Evolutionary conservation across 2,797 vertebrate genomes (phyloP).

Genomic region (Prionace glauca): DNA sequence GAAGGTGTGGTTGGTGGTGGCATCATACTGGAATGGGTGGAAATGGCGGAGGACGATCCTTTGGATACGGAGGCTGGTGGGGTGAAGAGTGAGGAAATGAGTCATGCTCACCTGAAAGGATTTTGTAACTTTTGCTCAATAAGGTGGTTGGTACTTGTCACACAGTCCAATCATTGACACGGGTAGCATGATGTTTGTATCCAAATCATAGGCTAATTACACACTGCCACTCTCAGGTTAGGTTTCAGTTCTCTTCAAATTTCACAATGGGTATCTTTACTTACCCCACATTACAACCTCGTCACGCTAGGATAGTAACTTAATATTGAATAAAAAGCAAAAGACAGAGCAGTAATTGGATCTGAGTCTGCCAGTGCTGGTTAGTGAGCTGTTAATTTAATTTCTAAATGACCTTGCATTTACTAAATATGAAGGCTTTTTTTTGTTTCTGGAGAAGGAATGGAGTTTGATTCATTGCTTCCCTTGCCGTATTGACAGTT

Average conservation of each 20-base stretch:
- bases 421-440: slow-evolving; percentile 6
- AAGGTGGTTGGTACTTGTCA: no score
- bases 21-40: no score
- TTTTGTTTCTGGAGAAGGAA: not conserved
- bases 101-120: no score
- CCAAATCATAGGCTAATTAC: no score
- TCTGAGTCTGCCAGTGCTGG: not conserved
- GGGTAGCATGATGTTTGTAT: no score
- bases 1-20: no score
- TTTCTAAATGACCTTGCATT: not conserved
- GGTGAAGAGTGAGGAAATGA: no score
- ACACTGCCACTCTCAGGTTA: no score
- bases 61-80: no score
- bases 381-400: slow-evolving; percentile 1
- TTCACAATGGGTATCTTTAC: not conserved
- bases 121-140: no score
- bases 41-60: no score
- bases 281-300: not conserved
- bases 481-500: not conserved
- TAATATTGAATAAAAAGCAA: not conserved
- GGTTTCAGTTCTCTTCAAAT: not conserved
- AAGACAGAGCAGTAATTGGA: not conserved
- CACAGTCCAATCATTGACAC: no score
- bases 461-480: not conserved
- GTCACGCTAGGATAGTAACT: not conserved